Conservation (phyloP, 2,113 vertebrate genomes). For the Chloroceryle aenea region DNA sequence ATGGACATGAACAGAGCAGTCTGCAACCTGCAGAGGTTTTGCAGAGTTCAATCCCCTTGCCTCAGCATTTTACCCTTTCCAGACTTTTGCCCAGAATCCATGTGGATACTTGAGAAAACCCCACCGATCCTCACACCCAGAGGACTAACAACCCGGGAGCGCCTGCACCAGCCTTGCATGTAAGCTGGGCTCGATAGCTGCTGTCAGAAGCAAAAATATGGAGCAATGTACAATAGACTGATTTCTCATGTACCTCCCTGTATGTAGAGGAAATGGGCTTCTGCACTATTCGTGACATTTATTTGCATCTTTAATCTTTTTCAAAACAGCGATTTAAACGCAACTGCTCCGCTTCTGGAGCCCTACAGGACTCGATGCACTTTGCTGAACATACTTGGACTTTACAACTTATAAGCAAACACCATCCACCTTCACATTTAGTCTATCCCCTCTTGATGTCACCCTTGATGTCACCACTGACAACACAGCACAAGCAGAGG, state of each 20-base stretch:
- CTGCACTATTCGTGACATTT: not conserved
- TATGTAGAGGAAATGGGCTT: not conserved
- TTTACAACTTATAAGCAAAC: not conserved
- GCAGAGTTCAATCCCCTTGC: not conserved
- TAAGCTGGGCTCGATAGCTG: not conserved
- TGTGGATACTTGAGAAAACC: not conserved
- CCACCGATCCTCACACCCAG: not conserved
- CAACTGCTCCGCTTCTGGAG: not conserved
- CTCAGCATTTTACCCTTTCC: slow-evolving; percentile 6
- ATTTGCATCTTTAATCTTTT: not conserved
- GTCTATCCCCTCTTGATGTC: not conserved
- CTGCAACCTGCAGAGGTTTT: slow-evolving; percentile 35
- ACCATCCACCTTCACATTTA: not conserved
- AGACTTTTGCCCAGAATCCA: not conserved
- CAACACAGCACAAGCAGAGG: no score
- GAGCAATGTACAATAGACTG: not conserved
- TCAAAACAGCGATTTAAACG: not conserved
- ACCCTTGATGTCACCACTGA: not conserved
- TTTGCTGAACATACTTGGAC: not conserved
- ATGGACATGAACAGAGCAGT: slow-evolving; percentile 7
- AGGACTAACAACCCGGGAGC: fast-evolving
- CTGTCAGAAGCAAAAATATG: not conserved
- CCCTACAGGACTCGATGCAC: not conserved
- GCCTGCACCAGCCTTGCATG: not conserved
- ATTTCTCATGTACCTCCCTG: not conserved